Evolutionary conservation across 2,113 vertebrate genomes (phyloP), one percentile per base, ranked within the genome.

Genomic region (Dipodomys merriami): DNA sequence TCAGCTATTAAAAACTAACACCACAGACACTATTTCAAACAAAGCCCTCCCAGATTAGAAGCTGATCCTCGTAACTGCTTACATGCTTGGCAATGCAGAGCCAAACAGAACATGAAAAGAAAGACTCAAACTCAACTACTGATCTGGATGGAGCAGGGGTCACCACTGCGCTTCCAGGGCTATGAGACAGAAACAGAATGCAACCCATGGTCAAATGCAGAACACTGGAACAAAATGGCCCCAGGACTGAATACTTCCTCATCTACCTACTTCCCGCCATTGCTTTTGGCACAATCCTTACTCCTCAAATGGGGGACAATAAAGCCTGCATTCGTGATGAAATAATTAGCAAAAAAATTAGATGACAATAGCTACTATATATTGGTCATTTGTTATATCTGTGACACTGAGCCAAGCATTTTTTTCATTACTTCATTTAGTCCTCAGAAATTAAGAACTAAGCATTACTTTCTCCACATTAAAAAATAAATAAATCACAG

Each of bases 371-470:
- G 65, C 65, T 84, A 72, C 64, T 12, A 39, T 60, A 93, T 78
- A 68, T 2, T 88, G 44, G 84, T 49, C 22, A 94, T 60, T 77
- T 83, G 83, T 35, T 90, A 35, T n/a, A 44, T 39, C 94, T 77
- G 16, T 35, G 64, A 67, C 85, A 46, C 19, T 0, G 2, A 25
- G 82, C 89, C 80, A 72, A 72, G 30, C 23, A 62, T 65, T 89
- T 91, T 69, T 68, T 46, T 83, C 72, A 49, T 67, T 7, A 30
- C 86, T 80, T 88, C 29, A 77, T 57, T 67, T 57, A 77, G 71
- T 64, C n/a, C 16, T 94, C 57, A 79, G 30, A 88, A 93, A 92
- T 92, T 74, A 57, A 91, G 30, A 67, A 68, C 20, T 68, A 80
- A 49, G 53, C 46, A 39, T 69, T 39, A 33, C 57, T 30, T 80